Conservation (phyloP, 2,113 vertebrate genomes). For the Drymodes brunneopygia region DNA sequence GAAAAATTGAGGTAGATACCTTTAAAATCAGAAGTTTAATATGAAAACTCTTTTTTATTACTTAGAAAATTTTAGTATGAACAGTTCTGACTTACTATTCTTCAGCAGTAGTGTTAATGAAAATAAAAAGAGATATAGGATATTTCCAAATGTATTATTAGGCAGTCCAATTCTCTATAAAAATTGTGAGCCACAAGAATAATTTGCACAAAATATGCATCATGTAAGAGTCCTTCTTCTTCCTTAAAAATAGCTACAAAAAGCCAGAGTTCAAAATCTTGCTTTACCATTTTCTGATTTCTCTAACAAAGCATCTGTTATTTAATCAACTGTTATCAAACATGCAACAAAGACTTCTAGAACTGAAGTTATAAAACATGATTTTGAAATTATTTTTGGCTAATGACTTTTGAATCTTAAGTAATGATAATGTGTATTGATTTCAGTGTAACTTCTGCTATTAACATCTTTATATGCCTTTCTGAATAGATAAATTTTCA, state of each 20-base stretch:
- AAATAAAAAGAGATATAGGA: not conserved
- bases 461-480: not conserved
- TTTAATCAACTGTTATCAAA: not conserved
- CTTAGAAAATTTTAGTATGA: not conserved
- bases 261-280: not conserved
- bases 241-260: not conserved
- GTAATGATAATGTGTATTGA: not conserved
- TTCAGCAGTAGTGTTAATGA: not conserved
- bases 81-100: not conserved
- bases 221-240: not conserved
- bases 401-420: not conserved
- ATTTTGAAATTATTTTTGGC: not conserved
- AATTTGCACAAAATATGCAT: not conserved
- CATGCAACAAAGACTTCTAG: not conserved
- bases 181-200: not conserved
- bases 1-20: not conserved
- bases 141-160: not conserved
- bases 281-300: not conserved
- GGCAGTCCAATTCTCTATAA: not conserved
- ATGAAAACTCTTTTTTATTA: not conserved
- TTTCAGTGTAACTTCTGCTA: not conserved
- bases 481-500: not conserved
- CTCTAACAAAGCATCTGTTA: not conserved
- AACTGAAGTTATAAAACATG: not conserved
- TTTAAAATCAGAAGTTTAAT: not conserved